Evolutionary conservation across 2,797 vertebrate genomes (phyloP).

Genomic region (Poeciliopsis gracilis): DNA sequence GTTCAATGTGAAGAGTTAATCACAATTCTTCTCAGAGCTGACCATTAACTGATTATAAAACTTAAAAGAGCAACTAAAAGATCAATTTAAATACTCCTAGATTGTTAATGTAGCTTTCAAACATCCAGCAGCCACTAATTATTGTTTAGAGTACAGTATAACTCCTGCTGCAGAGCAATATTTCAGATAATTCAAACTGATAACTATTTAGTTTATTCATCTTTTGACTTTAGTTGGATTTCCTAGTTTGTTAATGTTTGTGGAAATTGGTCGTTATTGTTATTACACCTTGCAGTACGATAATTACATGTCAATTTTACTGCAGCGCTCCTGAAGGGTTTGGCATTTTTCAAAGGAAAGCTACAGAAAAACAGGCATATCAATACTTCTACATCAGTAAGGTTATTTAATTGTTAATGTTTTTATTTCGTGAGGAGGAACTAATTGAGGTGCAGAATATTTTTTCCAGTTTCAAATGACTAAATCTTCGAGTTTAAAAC

Average conservation of each 20-base stretch:
- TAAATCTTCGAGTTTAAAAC: background rate
- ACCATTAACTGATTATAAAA: constrained; percentile 37
- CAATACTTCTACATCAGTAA: background rate
- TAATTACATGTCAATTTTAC: background rate
- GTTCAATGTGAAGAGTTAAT: constrained; percentile 3
- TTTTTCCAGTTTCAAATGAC: background rate
- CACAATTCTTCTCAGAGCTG: background rate
- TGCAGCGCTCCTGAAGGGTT: background rate
- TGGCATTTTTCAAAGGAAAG: background rate
- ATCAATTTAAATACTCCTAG: constrained; percentile 32
- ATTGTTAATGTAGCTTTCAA: constrained; percentile 33
- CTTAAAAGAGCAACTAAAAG: constrained; percentile 46
- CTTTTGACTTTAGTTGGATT: constrained; percentile 6
- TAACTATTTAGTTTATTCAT: constrained; percentile 6
- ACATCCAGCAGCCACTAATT: constrained; percentile 28
- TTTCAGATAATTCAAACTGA: constrained; percentile 15
- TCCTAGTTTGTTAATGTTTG: constrained; percentile 27
- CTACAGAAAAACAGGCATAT: background rate
- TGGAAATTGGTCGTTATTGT: background rate
- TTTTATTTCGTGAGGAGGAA: background rate
- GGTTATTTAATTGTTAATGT: background rate
- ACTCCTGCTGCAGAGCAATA: constrained; percentile 24
- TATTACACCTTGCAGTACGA: background rate
- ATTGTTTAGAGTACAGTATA: constrained; percentile 33
- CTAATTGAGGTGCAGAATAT: background rate